Evolutionary conservation across 2,888 invertebrate species (phyloP), one percentile per base, ranked within the genome.

Genomic region (Atrina japonica): DNA sequence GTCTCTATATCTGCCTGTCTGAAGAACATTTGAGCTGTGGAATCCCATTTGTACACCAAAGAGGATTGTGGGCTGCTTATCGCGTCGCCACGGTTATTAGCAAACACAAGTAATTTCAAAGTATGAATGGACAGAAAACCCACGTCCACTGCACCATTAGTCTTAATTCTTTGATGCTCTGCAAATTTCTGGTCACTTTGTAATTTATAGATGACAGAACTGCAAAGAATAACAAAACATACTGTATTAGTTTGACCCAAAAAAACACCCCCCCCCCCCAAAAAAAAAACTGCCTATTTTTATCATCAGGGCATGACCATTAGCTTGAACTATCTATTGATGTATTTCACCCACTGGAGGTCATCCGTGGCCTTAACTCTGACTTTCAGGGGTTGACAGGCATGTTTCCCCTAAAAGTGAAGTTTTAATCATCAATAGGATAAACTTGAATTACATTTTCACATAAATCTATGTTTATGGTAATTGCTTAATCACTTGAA

Each of bases 171-270:
- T 67, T 90, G 89, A 59, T 88, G 85, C 43, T 87, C 78, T 7
- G 82, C 77, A 55, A 89, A 85, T 41, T 74, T 75, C 21, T 75
- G 74, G 67, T 78, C 79, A 5, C 75, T 53, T 43, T 80, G 84
- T 67, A 87, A 67, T 55, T 83, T 83, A 81, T 87, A 88, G 9
- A 89, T 70, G 25, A 87, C 74, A 9, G 89, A 88, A 56, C 89
- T 89, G 83, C 7, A 79, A 77, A 56, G 18, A 50, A 43, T n/a
- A 29, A 18, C 16, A 3, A 30, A 59, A 47, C 47, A n/a, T n/a
- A n/a, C n/a, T n/a, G n/a, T n/a, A n/a, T n/a, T n/a, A n/a, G n/a
- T n/a, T n/a, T n/a, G n/a, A n/a, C n/a, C n/a, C n/a, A n/a, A n/a
- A n/a, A n/a, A n/a, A n/a, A n/a, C n/a, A n/a, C n/a, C n/a, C n/a